Conservation (phyloP, 2,888 invertebrate species). For the Coenonympha arcania region DNA sequence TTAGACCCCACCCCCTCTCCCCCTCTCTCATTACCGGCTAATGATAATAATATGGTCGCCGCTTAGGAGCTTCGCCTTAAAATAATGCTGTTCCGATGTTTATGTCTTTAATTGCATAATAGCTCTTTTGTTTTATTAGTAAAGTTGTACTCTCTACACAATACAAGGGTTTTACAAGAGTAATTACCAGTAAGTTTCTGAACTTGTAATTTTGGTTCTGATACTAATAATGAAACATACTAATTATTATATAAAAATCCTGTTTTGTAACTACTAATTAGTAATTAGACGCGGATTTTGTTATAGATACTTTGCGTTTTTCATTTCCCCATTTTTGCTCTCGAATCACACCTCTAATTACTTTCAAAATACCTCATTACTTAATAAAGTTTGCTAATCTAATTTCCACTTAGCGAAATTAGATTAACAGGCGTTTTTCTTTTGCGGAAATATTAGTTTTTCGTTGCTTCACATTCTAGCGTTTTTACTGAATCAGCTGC, state of each 20-base stretch:
- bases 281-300: neutral
- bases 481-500: too few relatives aligned
- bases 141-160: neutral
- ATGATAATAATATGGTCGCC: conserved; percentile 26
- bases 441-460: neutral
- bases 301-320: neutral
- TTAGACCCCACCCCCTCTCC: conserved; percentile 30
- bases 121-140: neutral
- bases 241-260: too few relatives aligned
- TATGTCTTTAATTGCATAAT: neutral
- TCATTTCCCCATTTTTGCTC: conserved; percentile 20
- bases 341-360: conserved; percentile 15
- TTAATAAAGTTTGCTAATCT: conserved; percentile 33
- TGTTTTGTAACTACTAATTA: too few relatives aligned
- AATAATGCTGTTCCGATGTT: conserved; percentile 9
- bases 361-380: conserved; percentile 32
- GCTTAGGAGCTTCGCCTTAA: conserved; percentile 5
- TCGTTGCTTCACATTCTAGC: neutral
- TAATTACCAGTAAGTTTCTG: too few relatives aligned
- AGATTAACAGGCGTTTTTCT: conserved; percentile 26
- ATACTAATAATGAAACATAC: too few relatives aligned
- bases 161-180: neutral
- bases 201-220: too few relatives aligned
- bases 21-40: conserved; percentile 28
- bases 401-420: conserved; percentile 31